Conservation (phyloP, 2,888 invertebrate genomes). For the Drosophila vallismaia region DNA sequence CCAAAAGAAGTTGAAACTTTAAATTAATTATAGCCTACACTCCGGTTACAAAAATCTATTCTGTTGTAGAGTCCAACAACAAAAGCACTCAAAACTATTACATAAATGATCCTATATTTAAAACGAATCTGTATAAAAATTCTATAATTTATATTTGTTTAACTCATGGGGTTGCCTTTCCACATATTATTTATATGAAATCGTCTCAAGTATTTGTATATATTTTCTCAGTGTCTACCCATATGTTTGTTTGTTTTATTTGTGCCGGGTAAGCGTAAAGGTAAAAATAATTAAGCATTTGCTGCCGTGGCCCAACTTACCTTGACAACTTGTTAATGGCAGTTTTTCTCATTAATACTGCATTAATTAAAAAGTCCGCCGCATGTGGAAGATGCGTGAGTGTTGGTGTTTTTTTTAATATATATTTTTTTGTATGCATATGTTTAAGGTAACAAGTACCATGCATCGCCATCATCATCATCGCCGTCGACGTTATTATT, state of each 20-base stretch:
- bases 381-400: slow-evolving; percentile 36
- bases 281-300: slow-evolving; percentile 68
- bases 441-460: slow-evolving; percentile 65
- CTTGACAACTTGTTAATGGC: slow-evolving; percentile 84
- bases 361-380: slow-evolving; percentile 76
- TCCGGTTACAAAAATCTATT: neutral
- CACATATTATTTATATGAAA: no score
- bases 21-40: slow-evolving; percentile 66
- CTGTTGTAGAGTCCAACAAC: neutral
- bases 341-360: slow-evolving; percentile 84
- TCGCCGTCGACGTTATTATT: slow-evolving; percentile 32
- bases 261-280: slow-evolving; percentile 31
- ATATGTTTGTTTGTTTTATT: slow-evolving; percentile 19
- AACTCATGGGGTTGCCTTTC: no score
- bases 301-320: slow-evolving; percentile 73
- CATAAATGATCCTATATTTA: no score
- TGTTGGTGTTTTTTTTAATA: slow-evolving; percentile 17
- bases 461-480: slow-evolving; percentile 40
- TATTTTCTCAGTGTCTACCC: neutral
- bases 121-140: no score
- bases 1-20: slow-evolving; percentile 58
- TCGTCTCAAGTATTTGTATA: neutral
- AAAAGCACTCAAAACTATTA: neutral
- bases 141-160: no score
- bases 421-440: slow-evolving; percentile 8